Conservation (phyloP, 2,113 vertebrate species). For the Phylloscopus whistleri region DNA sequence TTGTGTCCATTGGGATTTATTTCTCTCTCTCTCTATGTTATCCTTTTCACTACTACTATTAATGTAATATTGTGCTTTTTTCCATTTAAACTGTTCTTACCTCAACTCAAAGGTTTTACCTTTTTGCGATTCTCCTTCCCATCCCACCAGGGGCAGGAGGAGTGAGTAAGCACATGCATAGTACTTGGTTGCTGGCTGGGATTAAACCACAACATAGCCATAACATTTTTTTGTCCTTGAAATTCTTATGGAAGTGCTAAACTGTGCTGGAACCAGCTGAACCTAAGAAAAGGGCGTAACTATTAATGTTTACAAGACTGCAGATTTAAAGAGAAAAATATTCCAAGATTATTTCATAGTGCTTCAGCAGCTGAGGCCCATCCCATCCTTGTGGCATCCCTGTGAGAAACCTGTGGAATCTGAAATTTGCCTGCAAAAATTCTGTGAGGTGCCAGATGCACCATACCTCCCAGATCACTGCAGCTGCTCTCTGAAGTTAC, state of each 20-base stretch:
- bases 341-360: neutral
- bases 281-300: neutral
- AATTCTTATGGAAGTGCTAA: neutral
- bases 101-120: neutral
- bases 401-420: neutral
- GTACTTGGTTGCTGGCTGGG: neutral
- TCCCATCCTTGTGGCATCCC: neutral
- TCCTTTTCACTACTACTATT: neutral
- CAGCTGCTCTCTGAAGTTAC: neutral
- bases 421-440: neutral
- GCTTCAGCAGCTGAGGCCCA: neutral
- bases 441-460: neutral
- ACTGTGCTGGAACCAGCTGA: neutral
- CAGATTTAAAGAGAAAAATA: neutral
- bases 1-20: neutral
- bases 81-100: neutral
- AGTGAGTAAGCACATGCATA: neutral
- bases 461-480: neutral
- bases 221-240: neutral
- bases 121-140: neutral
- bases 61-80: neutral
- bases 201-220: neutral
- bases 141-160: neutral
- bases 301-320: neutral
- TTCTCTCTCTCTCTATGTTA: neutral